These are phyloP conservation scores for Heliconius hewitsoni DNA, from an alignment of 1,140 invertebrate genomes.

Conservation along the genomic window DNA sequence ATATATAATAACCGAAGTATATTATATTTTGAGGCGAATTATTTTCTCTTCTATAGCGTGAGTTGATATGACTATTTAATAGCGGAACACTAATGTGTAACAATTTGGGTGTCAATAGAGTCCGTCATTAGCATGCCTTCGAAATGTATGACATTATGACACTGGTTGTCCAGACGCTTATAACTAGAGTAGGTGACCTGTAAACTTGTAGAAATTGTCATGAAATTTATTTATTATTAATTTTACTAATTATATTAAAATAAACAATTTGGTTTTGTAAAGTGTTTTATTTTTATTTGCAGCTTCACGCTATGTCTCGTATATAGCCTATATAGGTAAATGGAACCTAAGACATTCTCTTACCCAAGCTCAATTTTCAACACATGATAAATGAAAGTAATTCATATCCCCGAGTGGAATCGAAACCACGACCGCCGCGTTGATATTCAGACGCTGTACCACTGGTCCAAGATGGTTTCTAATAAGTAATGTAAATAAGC, in stretches of 20 bases:
- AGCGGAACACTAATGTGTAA: slow-evolving; percentile 41
- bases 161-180: not conserved
- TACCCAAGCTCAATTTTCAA: no score
- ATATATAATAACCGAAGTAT: not conserved
- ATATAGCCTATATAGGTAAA: not conserved
- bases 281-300: no score
- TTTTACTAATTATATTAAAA: no score
- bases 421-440: not conserved
- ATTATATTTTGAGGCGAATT: not conserved
- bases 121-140: slow-evolving; percentile 50
- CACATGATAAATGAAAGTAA: no score
- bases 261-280: no score
- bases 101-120: slow-evolving; percentile 56
- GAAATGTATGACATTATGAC: slow-evolving; percentile 56
- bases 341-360: not conserved
- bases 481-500: not conserved
- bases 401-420: no score
- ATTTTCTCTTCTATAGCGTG: slow-evolving; percentile 6
- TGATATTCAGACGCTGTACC: not conserved
- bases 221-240: no score
- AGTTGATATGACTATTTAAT: slow-evolving; percentile 26
- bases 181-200: not conserved
- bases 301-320: not conserved
- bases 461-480: not conserved
- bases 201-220: not conserved